Evolutionary conservation across 2,797 vertebrate genomes (phyloP).

Genomic region (Huso huso): DNA sequence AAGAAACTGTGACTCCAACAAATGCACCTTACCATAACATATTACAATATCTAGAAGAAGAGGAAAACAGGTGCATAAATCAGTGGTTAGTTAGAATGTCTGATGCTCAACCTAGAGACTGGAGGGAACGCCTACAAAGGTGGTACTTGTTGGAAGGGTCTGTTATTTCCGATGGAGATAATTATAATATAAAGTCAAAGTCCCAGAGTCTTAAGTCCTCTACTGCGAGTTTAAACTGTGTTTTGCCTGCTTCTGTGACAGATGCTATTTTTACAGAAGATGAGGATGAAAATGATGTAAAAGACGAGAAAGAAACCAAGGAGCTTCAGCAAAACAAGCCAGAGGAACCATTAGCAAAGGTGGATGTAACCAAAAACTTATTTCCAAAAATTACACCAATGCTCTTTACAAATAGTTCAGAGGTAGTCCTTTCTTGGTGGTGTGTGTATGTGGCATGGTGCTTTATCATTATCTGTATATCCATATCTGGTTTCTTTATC

Average conservation of each 20-base stretch:
- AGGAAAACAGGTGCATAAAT: not conserved
- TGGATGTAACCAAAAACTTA: not conserved
- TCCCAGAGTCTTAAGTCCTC: not conserved
- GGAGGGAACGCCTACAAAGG: conserved; percentile 20
- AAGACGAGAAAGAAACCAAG: rapidly evolving
- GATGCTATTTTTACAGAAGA: not conserved
- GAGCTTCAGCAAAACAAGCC: not conserved
- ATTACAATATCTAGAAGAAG: not conserved
- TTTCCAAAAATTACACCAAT: not conserved
- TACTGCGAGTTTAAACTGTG: not conserved
- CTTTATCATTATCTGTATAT: conserved; percentile 25
- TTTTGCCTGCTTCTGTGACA: not conserved
- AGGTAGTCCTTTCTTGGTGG: not conserved
- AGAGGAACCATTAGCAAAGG: not conserved
- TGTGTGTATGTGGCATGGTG: conserved; percentile 30
- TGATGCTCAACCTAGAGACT: not conserved
- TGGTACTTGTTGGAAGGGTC: conserved; percentile 18
- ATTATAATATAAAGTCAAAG: not conserved
- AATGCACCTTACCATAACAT: not conserved
- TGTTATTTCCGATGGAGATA: not conserved
- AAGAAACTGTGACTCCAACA: conserved; percentile 8
- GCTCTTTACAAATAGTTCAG: not conserved
- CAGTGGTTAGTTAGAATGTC: not conserved
- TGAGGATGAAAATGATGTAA: not conserved
- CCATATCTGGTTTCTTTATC: conserved; percentile 40